These are phyloP conservation scores for Ianthella basta DNA, from an alignment of 37 sponge, comb jelly and placozoan genomes.

Conservation along the genomic window DNA sequence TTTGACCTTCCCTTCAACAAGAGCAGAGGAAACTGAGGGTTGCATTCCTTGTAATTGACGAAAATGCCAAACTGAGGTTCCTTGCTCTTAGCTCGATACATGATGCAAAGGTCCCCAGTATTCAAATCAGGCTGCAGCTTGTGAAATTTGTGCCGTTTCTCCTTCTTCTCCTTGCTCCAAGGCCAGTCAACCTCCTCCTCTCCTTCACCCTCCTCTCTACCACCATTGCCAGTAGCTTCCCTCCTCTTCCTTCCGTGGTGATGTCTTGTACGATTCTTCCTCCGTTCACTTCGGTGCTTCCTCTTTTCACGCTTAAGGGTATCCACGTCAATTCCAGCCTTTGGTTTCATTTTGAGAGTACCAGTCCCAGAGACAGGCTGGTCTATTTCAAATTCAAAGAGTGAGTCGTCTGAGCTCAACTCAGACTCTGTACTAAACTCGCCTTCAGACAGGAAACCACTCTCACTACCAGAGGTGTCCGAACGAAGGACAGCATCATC, in stretches of 20 bases:
- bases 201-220: neutral
- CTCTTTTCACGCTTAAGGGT: no score
- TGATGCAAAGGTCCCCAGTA: constrained; percentile 65
- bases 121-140: constrained; percentile 30
- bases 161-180: constrained; percentile 6
- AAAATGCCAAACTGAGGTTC: constrained; percentile 64
- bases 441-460: neutral
- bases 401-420: constrained; percentile 30
- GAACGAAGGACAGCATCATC: neutral
- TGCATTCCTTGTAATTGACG: constrained; percentile 38
- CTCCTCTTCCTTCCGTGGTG: neutral
- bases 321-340: neutral
- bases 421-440: constrained; percentile 27
- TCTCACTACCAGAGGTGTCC: constrained; percentile 14
- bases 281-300: neutral
- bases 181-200: constrained; percentile 7
- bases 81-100: constrained; percentile 41
- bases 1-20: constrained; percentile 74
- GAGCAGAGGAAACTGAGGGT: constrained; percentile 55
- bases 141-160: constrained; percentile 21
- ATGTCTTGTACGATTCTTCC: neutral
- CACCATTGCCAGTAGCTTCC: neutral
- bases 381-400: constrained; percentile 28
- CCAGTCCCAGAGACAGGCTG: neutral
- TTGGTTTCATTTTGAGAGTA: neutral